These are phyloP conservation scores for Neogobius melanostomus DNA, from an alignment of 2,113 vertebrate genomes.

Conservation along the genomic window DNA sequence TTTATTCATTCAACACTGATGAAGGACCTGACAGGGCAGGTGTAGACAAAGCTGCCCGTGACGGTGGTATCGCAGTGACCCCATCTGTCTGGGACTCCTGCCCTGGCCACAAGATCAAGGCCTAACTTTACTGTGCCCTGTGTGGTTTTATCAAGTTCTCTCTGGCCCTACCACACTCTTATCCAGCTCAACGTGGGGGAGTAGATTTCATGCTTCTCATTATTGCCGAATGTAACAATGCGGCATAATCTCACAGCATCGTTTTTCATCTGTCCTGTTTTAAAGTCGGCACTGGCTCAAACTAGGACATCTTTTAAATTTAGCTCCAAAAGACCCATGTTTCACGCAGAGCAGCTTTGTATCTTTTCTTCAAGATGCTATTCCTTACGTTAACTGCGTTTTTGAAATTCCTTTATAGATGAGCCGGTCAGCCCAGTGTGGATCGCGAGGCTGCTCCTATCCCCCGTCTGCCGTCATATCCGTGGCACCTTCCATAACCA, in stretches of 20 bases:
- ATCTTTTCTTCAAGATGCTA: slow-evolving; percentile 11
- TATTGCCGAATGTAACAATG: too few species aligned
- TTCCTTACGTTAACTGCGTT: too few species aligned
- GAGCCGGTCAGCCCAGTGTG: slow-evolving; percentile 93
- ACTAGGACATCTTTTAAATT: slow-evolving; percentile 79
- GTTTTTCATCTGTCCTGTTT: slow-evolving; percentile 55
- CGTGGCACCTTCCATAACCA: slow-evolving; percentile 77
- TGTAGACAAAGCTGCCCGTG: slow-evolving; percentile 59
- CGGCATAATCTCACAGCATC: not conserved
- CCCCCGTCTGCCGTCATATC: slow-evolving; percentile 93
- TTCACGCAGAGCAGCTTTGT: slow-evolving; percentile 70
- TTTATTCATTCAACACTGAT: slow-evolving; percentile 10
- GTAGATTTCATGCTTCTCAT: too few species aligned
- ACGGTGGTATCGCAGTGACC: slow-evolving; percentile 35
- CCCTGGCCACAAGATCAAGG: slow-evolving; percentile 51
- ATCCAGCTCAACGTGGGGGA: too few species aligned
- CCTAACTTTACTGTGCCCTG: slow-evolving; percentile 50
- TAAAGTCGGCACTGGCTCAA: slow-evolving; percentile 62
- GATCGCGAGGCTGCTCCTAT: slow-evolving; percentile 89
- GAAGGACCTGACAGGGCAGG: slow-evolving; percentile 42
- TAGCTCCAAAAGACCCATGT: slow-evolving; percentile 69
- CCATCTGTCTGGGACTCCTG: slow-evolving; percentile 47
- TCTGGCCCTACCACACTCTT: too few species aligned
- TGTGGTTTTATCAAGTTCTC: too few species aligned
- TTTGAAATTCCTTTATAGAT: slow-evolving; percentile 70